Conservation (phyloP, 2,113 vertebrate species). For the Montifringilla adamsi region DNA sequence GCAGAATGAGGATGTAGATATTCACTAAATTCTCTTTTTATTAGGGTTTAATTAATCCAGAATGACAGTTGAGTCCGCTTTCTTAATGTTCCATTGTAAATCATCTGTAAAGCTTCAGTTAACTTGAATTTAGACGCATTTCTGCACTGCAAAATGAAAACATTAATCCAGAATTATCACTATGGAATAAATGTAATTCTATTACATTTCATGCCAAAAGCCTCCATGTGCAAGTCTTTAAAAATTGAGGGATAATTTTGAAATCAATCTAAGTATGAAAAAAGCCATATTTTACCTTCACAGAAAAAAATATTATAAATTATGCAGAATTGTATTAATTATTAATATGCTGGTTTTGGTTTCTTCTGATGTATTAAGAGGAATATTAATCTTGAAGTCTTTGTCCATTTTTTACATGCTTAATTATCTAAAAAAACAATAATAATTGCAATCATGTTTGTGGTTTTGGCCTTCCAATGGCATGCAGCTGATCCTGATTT, state of each 20-base stretch:
- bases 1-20: slow-evolving; percentile 43
- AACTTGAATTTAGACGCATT: slow-evolving; percentile 34
- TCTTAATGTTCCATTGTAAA: slow-evolving; percentile 67
- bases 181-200: slow-evolving; percentile 62
- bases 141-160: slow-evolving; percentile 58
- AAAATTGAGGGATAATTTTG: slow-evolving; percentile 57
- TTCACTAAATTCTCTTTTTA: slow-evolving; percentile 66
- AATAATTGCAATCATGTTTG: neutral
- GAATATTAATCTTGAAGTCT: neutral
- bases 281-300: slow-evolving; percentile 24
- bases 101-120: slow-evolving; percentile 53
- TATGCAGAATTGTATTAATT: neutral
- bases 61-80: slow-evolving; percentile 55
- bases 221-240: neutral
- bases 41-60: slow-evolving; percentile 66
- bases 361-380: neutral
- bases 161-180: slow-evolving; percentile 68
- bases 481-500: neutral
- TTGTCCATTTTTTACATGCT: neutral
- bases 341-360: neutral
- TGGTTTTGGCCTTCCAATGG: neutral
- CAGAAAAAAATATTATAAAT: neutral
- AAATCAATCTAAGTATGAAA: slow-evolving; percentile 56
- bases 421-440: neutral
- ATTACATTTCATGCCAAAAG: slow-evolving; percentile 38